Evolutionary conservation across 2,113 vertebrate species (phyloP), one percentile per base, ranked within the genome.

Genomic region (Calypte anna): DNA sequence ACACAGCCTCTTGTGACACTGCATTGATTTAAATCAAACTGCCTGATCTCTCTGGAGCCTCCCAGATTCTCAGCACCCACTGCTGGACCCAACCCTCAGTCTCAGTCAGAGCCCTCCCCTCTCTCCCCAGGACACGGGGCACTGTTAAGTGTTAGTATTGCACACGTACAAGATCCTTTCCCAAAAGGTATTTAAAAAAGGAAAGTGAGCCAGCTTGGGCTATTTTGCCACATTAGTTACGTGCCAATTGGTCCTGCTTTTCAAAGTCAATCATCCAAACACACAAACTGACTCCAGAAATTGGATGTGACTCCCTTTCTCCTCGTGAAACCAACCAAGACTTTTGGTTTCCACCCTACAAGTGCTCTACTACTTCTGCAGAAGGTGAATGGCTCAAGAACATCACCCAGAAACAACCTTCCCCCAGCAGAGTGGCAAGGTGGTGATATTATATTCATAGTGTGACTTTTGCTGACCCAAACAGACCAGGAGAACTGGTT

Each of bases 41-140:
- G 6, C 33, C 43, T 19, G 6, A 38, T 27, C 12, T 22, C 17
- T 33, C 40, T 14, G 48, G n/a, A 57, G 12, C 43, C 51, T 53
- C 16, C 5, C 0, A 0, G 4, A 44, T 25, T 38, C 77, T 40
- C 12, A 2, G 43, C 48, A 77, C n/a, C 63, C 31, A 30, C 27
- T 0, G 0, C 14, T 6, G 7, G 46, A 28, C 48, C 67, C 57
- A 70, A 55, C 2, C 13, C 16, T 27, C 44, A 25, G 27, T 51
- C 64, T 74, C 2, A 0, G 33, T n/a, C 77, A 31, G 31, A 82
- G 14, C 33, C 33, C 15, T 67, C 36, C 76, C 36, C 25, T 38
- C 43, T 24, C 6, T 36, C 51, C 58, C 36, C 68, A 21, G 0
- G 36, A 54, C 54, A 3, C 1, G 17, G 21, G 23, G 14, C 25